Evolutionary conservation across 2,113 vertebrate genomes (phyloP).

Genomic region (Silurus meridionalis): DNA sequence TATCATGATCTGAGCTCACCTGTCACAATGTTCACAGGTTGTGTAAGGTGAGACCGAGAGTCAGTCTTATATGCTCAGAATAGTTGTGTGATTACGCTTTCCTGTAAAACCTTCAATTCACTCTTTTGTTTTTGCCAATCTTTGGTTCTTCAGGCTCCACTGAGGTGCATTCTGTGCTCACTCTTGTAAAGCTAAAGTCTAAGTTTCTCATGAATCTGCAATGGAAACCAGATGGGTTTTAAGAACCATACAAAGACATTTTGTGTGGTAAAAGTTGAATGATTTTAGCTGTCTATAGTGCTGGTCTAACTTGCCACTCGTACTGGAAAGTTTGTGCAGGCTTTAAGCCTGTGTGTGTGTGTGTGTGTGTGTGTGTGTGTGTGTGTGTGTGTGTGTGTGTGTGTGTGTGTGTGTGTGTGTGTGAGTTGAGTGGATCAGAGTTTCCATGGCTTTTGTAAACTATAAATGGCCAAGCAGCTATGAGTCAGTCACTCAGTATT

Average conservation of each 20-base stretch:
- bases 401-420: slow-evolving; percentile 47
- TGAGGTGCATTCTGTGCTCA: background rate
- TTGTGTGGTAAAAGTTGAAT: slow-evolving; percentile 50
- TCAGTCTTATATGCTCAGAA: background rate
- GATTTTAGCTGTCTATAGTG: slow-evolving; percentile 52
- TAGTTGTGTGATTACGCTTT: background rate
- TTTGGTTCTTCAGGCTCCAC: background rate
- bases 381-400: slow-evolving; percentile 33
- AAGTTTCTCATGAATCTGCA: background rate
- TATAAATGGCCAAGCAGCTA: slow-evolving; percentile 54
- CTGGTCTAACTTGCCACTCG: slow-evolving; percentile 49
- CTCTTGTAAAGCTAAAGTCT: background rate
- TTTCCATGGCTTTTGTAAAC: slow-evolving; percentile 65
- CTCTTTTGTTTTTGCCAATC: background rate
- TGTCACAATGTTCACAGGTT: slow-evolving; percentile 50
- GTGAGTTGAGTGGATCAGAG: slow-evolving; percentile 56
- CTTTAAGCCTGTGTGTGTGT: slow-evolving; percentile 30
- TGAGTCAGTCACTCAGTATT: slow-evolving; percentile 61
- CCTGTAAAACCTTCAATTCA: background rate
- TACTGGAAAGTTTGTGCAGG: slow-evolving; percentile 49
- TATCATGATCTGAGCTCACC: slow-evolving; percentile 54
- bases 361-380: slow-evolving; percentile 46
- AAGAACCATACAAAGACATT: slow-evolving; percentile 38
- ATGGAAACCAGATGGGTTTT: slow-evolving; percentile 61
- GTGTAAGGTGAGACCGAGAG: background rate